phyloP scores from a whole-genome alignment of 2,113 vertebrate species.

The Plecturocebus donacophilus region DNA sequence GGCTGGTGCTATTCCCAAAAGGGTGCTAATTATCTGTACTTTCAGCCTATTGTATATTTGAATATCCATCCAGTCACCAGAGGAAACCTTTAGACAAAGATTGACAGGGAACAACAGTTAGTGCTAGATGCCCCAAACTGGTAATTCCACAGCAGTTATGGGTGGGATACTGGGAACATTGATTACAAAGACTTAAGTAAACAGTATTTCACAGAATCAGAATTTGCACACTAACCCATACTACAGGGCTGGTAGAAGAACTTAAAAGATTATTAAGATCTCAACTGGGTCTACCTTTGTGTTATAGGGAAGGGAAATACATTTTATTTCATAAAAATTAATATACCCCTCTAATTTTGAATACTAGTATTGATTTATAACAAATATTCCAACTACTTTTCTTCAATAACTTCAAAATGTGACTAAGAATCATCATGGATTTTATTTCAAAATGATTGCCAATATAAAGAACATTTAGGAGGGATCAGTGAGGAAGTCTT shows the following conservation, averaged over 20 bases:
- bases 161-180: neutral
- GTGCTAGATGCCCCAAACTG: neutral
- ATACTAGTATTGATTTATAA: neutral
- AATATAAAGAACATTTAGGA: neutral
- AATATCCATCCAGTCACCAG: neutral
- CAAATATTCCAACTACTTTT: neutral
- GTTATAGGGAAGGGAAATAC: neutral
- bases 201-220: neutral
- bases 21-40: neutral
- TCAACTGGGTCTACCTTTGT: neutral
- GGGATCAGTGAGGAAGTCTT: neutral
- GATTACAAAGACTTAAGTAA: neutral
- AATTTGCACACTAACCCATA: neutral
- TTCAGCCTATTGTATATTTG: neutral
- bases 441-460: neutral
- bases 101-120: neutral
- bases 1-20: neutral
- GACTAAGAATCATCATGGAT: neutral
- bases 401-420: neutral
- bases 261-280: neutral
- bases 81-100: neutral
- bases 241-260: neutral
- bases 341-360: neutral
- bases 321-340: neutral
- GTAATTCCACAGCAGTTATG: no score